A percentile compares a stretch with the other conserved stretches of the same genome.
Evolutionary conservation across 2,888 invertebrate genomes (phyloP).

Genomic region (Arctia plantaginis): DNA sequence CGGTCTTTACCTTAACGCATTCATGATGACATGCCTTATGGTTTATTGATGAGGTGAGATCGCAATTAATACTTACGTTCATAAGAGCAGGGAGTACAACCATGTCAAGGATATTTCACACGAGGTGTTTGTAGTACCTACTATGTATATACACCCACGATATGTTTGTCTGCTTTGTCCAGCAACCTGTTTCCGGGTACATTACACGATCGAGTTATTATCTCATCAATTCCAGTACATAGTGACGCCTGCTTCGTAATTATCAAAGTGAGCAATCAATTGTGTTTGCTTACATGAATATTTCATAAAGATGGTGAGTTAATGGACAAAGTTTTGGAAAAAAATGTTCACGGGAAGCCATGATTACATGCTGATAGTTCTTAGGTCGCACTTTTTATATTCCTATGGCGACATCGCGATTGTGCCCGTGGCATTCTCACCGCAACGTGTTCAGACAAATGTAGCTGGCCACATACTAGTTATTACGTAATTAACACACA

Average conservation of each 20-base stretch:
- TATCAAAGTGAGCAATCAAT: conserved; percentile 27
- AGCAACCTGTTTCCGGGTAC: conserved; percentile 73
- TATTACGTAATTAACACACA: conserved; percentile 63
- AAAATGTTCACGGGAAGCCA: conserved; percentile 18
- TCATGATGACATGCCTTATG: conserved; percentile 66
- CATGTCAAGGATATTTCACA: conserved; percentile 73
- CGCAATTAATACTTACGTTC: conserved; percentile 69
- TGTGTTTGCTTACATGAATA: conserved; percentile 47
- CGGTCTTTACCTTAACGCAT: conserved; percentile 57
- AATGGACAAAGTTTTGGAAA: conserved; percentile 30
- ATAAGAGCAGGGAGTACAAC: conserved; percentile 61
- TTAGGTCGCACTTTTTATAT: conserved; percentile 28
- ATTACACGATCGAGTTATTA: conserved; percentile 51
- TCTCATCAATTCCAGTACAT: conserved; percentile 47
- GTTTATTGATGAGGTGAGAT: conserved; percentile 68
- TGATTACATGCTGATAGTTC: conserved; percentile 12
- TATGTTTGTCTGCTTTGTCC: conserved; percentile 41
- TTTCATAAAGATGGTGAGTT: conserved; percentile 44
- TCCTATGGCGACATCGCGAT: conserved; percentile 16
- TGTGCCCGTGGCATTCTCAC: conserved; percentile 30
- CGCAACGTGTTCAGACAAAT: conserved; percentile 33
- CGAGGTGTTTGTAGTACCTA: conserved; percentile 20
- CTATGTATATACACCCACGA: conserved; percentile 10
- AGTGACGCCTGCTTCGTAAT: conserved; percentile 45
- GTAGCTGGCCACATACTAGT: conserved; percentile 46